Base-by-base conservation (phyloP, 2,888 invertebrate genomes). In the Clepsis dumicolana region DNA sequence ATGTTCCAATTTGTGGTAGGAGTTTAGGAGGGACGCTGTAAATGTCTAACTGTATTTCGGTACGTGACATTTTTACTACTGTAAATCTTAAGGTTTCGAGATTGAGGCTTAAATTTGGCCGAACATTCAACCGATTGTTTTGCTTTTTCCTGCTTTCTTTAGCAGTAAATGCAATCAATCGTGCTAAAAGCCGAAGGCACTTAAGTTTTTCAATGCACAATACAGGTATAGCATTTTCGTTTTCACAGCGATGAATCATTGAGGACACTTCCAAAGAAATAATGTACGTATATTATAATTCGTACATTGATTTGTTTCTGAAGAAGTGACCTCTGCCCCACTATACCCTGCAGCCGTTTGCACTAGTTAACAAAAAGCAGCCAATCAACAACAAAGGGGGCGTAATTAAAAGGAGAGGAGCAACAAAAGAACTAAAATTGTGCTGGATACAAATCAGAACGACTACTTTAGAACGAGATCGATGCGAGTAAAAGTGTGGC, bases 401-500 rank as follows among this genome's bases (percentile, higher is more conserved):
- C 50, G 48, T 65, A 65, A 74, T 73, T 74, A 71, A 72, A 73
- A 65, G 56, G 60, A 57, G 67, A 62, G 70, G 65, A 65, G 65
- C 56, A 65, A 65, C 65, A 65, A 70, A 61, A 48, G 61, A 61
- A 52, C 50, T 54, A 60, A 70, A 65, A 80, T 79, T 82, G 79
- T 80, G 77, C 78, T 76, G 84, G 86, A 87, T 86, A 87, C 83
- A 83, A 86, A 88, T 89, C 84, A 82, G 82, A 84, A 81, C 72
- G 77, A 78, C 83, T 81, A 80, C 80, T 82, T 80, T 82, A 75
- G 80, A 81, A 82, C 80, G 80, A 80, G 82, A 83, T 83, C 79
- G 80, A 81, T 83, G 83, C 79, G 78, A 89, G 88, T 88, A 89
- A 90, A 91, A 91, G 90, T 89, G 88, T 87, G 86, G 89, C 86